These are phyloP conservation scores for Orthonevra nobilis DNA, from an alignment of 2,888 invertebrate species.

Conservation along the genomic window DNA sequence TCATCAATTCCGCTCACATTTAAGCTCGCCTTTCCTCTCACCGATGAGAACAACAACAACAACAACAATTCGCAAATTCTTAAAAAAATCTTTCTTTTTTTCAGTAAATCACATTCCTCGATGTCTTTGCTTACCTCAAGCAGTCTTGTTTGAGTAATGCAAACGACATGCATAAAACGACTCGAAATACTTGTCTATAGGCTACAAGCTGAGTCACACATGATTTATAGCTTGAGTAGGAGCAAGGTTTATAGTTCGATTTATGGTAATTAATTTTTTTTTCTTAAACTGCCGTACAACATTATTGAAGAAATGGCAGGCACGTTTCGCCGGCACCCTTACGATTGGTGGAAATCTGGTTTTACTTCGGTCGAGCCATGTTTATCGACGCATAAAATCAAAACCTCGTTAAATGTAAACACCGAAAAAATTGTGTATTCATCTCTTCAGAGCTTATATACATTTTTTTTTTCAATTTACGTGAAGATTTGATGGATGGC, in stretches of 20 bases:
- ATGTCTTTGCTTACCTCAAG: background rate
- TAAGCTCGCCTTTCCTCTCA: too few species aligned
- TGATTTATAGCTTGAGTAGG: background rate
- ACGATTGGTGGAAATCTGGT: background rate
- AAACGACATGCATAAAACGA: constrained; percentile 1
- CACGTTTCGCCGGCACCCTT: background rate
- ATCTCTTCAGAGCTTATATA: too few species aligned
- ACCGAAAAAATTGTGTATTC: too few species aligned
- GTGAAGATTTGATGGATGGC: too few species aligned
- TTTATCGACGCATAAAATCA: too few species aligned
- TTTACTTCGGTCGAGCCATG: background rate
- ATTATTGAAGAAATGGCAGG: background rate
- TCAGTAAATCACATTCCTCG: constrained; percentile 9
- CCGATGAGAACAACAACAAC: too few species aligned
- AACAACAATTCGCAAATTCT: background rate
- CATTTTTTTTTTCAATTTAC: too few species aligned
- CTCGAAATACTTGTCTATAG: background rate
- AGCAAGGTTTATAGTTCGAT: constrained; percentile 7
- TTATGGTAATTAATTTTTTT: constrained; percentile 23
- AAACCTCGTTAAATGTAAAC: too few species aligned
- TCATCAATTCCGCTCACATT: too few species aligned
- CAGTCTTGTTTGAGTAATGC: constrained; percentile 9
- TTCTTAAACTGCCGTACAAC: background rate
- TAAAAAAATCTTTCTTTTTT: background rate
- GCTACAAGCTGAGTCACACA: background rate